Conservation (phyloP, 2,113 vertebrate species). For the Hiodon alosoides region DNA sequence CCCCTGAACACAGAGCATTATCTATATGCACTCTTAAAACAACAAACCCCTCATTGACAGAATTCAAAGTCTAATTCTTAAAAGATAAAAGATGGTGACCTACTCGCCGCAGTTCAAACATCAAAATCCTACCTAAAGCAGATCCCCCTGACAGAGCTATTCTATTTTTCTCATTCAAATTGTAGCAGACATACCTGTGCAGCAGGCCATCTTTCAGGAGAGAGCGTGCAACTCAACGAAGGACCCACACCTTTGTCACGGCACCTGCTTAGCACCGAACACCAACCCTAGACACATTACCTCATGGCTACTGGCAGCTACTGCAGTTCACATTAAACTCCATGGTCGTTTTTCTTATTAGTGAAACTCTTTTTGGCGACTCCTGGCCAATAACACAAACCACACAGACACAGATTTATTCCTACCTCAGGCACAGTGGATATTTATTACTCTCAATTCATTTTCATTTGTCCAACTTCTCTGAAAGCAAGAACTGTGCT, state of each 20-base stretch:
- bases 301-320: neutral
- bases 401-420: neutral
- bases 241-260: too few relatives aligned
- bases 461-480: neutral
- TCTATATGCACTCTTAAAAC: neutral
- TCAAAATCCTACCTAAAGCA: too few relatives aligned
- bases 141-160: too few relatives aligned
- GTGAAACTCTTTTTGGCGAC: neutral
- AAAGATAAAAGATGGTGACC: too few relatives aligned
- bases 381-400: neutral
- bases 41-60: too few relatives aligned
- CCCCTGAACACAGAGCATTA: neutral
- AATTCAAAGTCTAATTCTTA: too few relatives aligned
- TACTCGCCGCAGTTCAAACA: too few relatives aligned
- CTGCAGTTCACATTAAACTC: neutral
- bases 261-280: neutral
- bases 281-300: constrained; percentile 1
- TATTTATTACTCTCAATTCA: neutral
- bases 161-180: too few relatives aligned
- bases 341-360: constrained; percentile 14
- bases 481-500: neutral
- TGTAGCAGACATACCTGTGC: too few relatives aligned
- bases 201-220: too few relatives aligned
- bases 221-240: neutral
- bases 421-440: neutral